Percentiles rank a stretch among this genome's conserved stretches.
phyloP scores from a whole-genome alignment of 2,888 invertebrate species.

The Ectemnius cavifrons region DNA sequence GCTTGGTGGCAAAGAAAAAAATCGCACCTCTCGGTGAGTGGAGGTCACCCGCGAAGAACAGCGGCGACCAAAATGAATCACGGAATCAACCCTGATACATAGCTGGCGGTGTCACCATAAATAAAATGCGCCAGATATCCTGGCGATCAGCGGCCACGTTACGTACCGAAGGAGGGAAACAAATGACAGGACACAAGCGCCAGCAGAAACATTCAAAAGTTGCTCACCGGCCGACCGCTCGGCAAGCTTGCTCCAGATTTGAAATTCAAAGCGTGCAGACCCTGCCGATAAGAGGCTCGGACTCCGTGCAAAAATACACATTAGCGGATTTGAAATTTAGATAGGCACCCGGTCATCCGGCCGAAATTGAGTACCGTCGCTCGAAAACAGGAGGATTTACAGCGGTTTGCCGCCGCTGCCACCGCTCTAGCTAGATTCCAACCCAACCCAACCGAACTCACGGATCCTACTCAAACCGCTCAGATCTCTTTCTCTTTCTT shows the following conservation, averaged over 20 bases:
- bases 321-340: conserved; percentile 76
- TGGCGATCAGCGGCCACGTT: conserved; percentile 47
- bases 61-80: conserved; percentile 64
- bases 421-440: neutral
- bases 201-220: conserved; percentile 65
- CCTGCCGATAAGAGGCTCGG: conserved; percentile 65
- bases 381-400: conserved; percentile 57
- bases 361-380: conserved; percentile 54
- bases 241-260: conserved; percentile 64
- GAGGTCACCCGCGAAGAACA: conserved; percentile 17
- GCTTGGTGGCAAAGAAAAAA: conserved; percentile 1
- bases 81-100: conserved; percentile 63
- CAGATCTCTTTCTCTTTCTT: too few relatives aligned
- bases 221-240: conserved; percentile 49
- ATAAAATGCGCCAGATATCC: conserved; percentile 63
- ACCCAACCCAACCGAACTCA: too few relatives aligned
- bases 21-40: neutral
- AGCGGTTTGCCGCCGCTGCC: conserved; percentile 24
- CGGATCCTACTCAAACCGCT: too few relatives aligned
- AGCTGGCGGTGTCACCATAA: conserved; percentile 59
- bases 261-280: conserved; percentile 71
- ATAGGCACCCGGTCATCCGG: conserved; percentile 51
- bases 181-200: conserved; percentile 66
- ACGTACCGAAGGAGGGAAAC: conserved; percentile 46
- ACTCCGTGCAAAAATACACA: conserved; percentile 73